Evolutionary conservation across 2,888 invertebrate genomes (phyloP), one percentile per base, ranked within the genome.

Genomic region (Oligia fasciuncula): DNA sequence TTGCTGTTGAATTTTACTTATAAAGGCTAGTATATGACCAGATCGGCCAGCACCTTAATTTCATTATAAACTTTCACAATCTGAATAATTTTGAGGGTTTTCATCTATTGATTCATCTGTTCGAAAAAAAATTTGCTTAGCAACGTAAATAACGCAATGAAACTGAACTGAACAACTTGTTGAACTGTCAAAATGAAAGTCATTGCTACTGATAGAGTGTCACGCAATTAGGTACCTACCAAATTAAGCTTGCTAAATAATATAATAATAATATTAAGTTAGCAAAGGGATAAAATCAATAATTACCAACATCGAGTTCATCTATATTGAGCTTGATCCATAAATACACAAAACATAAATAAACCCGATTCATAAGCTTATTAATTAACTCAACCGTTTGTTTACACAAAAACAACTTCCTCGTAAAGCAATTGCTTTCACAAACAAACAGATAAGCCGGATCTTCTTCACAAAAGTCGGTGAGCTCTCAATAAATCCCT

Each of bases 401-500:
- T 82, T 77, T 66, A 51, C 23, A 54, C 29, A 75, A 69, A 80
- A 85, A 60, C 60, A 81, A 76, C 71, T 74, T 76, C 49, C n/a
- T 63, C 49, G 46, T 40, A 68, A 72, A 78, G 40, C 70, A 54
- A 73, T 81, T 80, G 68, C 76, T 83, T 79, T 80, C 62, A 66
- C n/a, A 78, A 85, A 76, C 71, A 76, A 81, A 82, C 67, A 80
- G 76, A 77, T 80, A 81, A 86, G 70, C 72, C 71, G 69, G 72
- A 81, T 76, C 73, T 83, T 65, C 17, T 23, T 75, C 69, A 63
- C 69, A 35, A 69, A 79, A 81, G 40, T 85, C 46, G 40, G 71
- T 67, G 80, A 79, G 62, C 62, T 74, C 71, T 76, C 80, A 80
- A 85, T 88, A 88, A 88, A 84, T 79, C 77, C 68, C 65, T 76